These are phyloP conservation scores for Allygus modestus DNA, from an alignment of 2,888 invertebrate species.

Conservation along the genomic window DNA sequence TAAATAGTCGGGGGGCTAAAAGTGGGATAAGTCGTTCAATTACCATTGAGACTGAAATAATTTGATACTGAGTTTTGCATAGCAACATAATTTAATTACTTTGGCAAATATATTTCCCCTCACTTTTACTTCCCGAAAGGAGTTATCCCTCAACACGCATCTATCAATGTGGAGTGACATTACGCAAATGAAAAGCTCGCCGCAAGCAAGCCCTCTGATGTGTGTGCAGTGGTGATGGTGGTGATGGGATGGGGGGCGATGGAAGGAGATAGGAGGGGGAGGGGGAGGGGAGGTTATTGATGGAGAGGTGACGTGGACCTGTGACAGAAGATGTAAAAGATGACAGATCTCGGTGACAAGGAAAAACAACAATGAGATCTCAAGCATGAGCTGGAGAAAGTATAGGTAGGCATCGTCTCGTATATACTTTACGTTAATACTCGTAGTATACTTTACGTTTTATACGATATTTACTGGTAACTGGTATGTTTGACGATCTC, in stretches of 20 bases:
- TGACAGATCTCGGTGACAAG: neutral
- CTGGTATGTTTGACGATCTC: too few relatives aligned
- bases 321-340: neutral
- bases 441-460: too few relatives aligned
- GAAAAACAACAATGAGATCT: neutral
- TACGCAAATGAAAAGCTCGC: slow-evolving; percentile 39
- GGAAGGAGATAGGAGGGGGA: neutral
- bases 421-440: too few relatives aligned
- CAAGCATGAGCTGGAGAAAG: neutral
- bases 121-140: neutral
- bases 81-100: too few relatives aligned
- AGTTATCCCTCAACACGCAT: neutral
- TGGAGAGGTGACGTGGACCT: neutral
- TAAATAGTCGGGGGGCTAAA: too few relatives aligned
- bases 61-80: too few relatives aligned
- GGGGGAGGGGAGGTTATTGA: neutral
- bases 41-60: too few relatives aligned
- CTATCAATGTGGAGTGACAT: slow-evolving; percentile 29
- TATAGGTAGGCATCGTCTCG: too few relatives aligned
- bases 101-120: too few relatives aligned
- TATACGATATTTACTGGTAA: too few relatives aligned
- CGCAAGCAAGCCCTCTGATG: neutral
- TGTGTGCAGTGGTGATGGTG: neutral
- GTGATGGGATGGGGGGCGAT: neutral
- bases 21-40: too few relatives aligned